A percentile compares a stretch with the other conserved stretches of the same genome.
phyloP scores from a whole-genome alignment of 2,888 invertebrate genomes.

The Acleris cristana region DNA sequence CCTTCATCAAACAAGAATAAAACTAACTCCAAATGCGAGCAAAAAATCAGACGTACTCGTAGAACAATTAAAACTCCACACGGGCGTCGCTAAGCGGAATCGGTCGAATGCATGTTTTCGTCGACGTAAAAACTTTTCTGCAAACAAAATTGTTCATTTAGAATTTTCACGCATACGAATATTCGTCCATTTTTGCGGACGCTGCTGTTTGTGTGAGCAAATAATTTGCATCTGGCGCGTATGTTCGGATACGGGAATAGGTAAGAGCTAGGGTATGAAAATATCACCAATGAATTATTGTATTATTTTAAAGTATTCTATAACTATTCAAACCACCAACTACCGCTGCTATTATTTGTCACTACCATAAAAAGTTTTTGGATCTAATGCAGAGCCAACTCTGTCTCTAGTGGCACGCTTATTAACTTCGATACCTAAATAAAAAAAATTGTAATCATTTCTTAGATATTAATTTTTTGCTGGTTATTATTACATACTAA shows the following conservation, averaged over 20 bases:
- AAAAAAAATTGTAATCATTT: no score
- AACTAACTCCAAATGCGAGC: no score
- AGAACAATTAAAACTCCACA: slow-evolving; percentile 30
- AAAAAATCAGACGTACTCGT: slow-evolving; percentile 23
- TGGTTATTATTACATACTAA: no score
- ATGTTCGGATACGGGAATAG: neutral
- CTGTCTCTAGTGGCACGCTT: no score
- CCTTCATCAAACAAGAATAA: no score
- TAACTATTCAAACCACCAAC: no score
- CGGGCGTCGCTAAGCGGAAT: slow-evolving; percentile 22
- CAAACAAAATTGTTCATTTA: slow-evolving; percentile 46
- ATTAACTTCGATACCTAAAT: no score
- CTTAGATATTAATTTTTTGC: no score
- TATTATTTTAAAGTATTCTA: no score
- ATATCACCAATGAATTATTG: neutral
- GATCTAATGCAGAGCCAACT: no score
- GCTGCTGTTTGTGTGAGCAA: slow-evolving; percentile 45
- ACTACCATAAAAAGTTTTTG: no score
- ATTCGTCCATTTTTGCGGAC: slow-evolving; percentile 43
- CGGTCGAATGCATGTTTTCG: slow-evolving; percentile 40
- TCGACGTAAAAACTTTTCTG: slow-evolving; percentile 40
- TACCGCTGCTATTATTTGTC: no score
- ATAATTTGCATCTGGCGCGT: slow-evolving; percentile 54
- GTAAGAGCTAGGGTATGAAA: neutral
- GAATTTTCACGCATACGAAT: slow-evolving; percentile 46